phyloP scores from a whole-genome alignment of 2,797 vertebrate species.

The Zenarchopterus dispar region DNA sequence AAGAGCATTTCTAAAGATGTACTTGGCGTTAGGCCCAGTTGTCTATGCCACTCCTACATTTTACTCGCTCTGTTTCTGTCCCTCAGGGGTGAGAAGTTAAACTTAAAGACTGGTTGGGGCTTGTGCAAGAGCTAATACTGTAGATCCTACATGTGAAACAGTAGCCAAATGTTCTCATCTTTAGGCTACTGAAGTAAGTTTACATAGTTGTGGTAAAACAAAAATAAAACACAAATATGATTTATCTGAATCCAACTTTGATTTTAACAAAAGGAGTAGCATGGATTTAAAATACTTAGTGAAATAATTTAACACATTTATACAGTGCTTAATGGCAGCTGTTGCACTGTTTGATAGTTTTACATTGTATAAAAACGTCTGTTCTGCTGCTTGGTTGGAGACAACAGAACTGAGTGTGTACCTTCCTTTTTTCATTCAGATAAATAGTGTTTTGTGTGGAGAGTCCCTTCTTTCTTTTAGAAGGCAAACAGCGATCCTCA shows the following conservation, averaged over 20 bases:
- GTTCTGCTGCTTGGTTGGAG: too few species aligned
- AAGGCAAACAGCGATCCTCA: neutral
- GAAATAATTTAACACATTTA: too few species aligned
- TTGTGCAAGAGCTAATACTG: constrained; percentile 12
- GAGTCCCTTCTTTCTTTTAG: neutral
- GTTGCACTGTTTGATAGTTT: too few species aligned
- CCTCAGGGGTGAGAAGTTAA: constrained; percentile 19
- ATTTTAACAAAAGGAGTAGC: too few species aligned
- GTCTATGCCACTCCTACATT: neutral
- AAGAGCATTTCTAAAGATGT: neutral
- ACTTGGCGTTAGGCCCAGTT: constrained; percentile 21
- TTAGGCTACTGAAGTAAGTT: neutral
- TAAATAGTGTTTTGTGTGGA: too few species aligned
- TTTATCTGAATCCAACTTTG: too few species aligned
- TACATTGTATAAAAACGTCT: too few species aligned
- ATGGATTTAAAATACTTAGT: too few species aligned
- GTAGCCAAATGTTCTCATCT: constrained; percentile 5
- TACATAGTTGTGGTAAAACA: constrained; percentile 1
- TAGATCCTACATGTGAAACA: constrained; percentile 4
- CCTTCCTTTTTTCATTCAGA: too few species aligned
- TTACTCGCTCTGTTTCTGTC: neutral
- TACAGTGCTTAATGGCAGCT: too few species aligned
- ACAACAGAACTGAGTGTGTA: too few species aligned
- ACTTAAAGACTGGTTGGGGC: constrained; percentile 21
- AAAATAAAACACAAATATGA: too few species aligned